Base-by-base conservation (phyloP, 1,140 invertebrate genomes). In the Rhopalosiphum padi region DNA sequence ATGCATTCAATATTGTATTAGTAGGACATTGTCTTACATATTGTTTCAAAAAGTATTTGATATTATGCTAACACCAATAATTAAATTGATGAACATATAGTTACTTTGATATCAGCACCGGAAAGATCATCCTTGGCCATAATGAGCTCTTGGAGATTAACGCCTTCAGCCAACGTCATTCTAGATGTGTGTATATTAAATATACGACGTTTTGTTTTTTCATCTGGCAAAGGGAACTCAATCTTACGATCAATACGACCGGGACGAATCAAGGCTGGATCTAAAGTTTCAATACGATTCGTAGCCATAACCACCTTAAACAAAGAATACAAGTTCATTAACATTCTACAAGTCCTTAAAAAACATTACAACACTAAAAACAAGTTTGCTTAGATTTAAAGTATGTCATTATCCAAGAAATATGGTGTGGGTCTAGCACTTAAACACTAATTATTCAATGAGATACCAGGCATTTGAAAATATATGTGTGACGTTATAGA, bases 61-160 rank as follows among this genome's bases (percentile, higher is more conserved):
- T 46, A 0, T 68, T 0, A 2, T 11, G 9, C 25, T 68, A 3
- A 86, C 83, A 30, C 46, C 23, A 86, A 86, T 86, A 86, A 43
- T 86, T n/a, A n/a, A 87, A 22, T n/a, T 46, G 46, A 60, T 2
- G 30, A 90, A 53, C 93, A 93, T 21, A 25, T 77, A n/a, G 60
- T 94, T 96, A 97, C 97, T 95, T 98, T 98, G 94, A 98, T 98
- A 95, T 98, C 97, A 94, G 99, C 99, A 43, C 99, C 99, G 89
- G 99, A 99, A 0, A 99, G 96, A 96, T 99, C 99, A 96, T 99
- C 99, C 95, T 99, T 99, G 8, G 99, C 98, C 98, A 99, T 99
- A 93, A 99, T 99, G 48, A 99, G 96, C 95, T 99, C 99, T 94
- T 99, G 98, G 11, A 99, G 96, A 95, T 99, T 99, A 15, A 99